Percentiles rank a stretch among this genome's conserved stretches.
These are phyloP conservation scores for Amia ocellicauda DNA, from an alignment of 2,113 vertebrate species.

Conservation along the genomic window DNA sequence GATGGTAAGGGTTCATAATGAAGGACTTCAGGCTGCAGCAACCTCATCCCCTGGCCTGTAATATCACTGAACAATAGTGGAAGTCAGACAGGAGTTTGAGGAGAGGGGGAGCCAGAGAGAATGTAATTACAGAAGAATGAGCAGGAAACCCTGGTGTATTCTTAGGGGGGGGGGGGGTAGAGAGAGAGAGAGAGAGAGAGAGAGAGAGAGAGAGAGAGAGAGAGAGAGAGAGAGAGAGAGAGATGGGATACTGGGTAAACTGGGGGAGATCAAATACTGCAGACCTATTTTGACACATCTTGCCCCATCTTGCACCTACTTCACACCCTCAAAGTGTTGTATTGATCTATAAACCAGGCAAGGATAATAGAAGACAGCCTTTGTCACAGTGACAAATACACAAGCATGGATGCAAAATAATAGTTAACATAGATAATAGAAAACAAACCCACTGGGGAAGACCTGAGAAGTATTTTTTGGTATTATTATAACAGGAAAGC, in stretches of 20 bases:
- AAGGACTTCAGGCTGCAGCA: conserved; percentile 39
- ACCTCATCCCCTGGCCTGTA: conserved; percentile 3
- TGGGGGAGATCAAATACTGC: conserved; percentile 3
- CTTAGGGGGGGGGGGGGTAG: conserved; percentile 5
- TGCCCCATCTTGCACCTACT: background rate
- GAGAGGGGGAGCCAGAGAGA: background rate
- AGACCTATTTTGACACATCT: background rate
- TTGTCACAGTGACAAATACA: conserved; percentile 9
- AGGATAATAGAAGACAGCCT: conserved; percentile 3
- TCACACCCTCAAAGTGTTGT: conserved; percentile 14
- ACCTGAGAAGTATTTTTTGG: background rate
- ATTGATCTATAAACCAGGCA: conserved; percentile 5
- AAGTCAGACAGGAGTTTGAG: conserved; percentile 21
- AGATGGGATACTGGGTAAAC: background rate
- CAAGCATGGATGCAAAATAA: background rate
- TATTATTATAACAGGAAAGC: background rate
- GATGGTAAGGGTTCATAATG: conserved; percentile 38
- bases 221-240: conserved; percentile 14
- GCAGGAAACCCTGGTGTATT: conserved; percentile 20
- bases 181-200: background rate
- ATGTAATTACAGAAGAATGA: conserved; percentile 35
- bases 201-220: background rate
- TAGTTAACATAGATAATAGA: too few relatives aligned
- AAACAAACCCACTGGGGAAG: background rate
- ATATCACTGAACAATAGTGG: conserved; percentile 19